Base-by-base conservation (phyloP, 1,140 invertebrate genomes). In the Drosophila parabipectinata region DNA sequence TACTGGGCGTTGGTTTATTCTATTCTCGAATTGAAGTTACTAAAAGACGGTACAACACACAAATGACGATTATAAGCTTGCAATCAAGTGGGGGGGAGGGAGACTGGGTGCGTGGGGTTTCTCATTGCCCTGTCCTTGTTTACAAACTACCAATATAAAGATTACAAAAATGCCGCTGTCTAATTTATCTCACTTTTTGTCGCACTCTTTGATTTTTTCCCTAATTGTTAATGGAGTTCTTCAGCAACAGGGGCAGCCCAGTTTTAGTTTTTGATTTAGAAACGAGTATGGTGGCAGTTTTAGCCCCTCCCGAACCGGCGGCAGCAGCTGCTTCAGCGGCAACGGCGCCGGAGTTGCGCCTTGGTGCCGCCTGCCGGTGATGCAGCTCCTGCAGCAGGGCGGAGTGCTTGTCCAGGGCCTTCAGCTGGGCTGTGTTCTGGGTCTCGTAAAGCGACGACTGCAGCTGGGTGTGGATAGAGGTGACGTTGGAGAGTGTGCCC, bases 261-360 rank as follows among this genome's bases (percentile, higher is more conserved):
- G 91, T 91, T 91, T 92, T 92, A 32, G 91, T 92, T 92, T 92
- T 92, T 77, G 91, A 91, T 90, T 92, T 92, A 15, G 91, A 92
- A 62, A 92, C 91, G 61, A 92, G 83, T 78, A 92, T 92, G 15
- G 91, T 92, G 55, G 91, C 91, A 50, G 91, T 92, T 90, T 92
- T 92, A 34, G 79, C 85, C 57, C 84, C 83, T 56, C 59, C 69
- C n/a, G 51, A 66, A 3, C 30, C n/a, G 32, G 53, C 34, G 30
- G 47, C 57, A 21, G 60, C 76, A 50, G 72, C 47, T 28, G 67
- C 78, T 54, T 76, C 75, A 60, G 71, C 55, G 53, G 61, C 28
- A 45, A n/a, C 76, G 41, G 61, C 28, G 41, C n/a, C 76, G 3
- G 61, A 67, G 37, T 39, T 68, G 24, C 58, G 52, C 34, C 83